These are phyloP conservation scores for Larimichthys polyactis DNA, from an alignment of 2,113 vertebrate genomes.

Conservation along the genomic window DNA sequence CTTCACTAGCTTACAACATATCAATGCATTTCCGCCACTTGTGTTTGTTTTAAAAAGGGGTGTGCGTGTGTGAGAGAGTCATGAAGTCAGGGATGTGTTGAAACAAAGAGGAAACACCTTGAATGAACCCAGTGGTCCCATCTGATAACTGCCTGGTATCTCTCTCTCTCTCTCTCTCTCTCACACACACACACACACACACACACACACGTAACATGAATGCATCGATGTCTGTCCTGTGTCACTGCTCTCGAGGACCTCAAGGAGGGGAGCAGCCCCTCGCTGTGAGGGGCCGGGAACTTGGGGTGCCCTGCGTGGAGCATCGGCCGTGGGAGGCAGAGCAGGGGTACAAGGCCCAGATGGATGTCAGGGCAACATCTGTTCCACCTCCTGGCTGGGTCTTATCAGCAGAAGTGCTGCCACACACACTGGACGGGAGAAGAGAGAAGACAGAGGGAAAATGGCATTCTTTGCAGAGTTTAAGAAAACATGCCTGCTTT, in stretches of 20 bases:
- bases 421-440: constrained; percentile 63
- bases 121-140: constrained; percentile 33
- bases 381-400: constrained; percentile 76
- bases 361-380: constrained; percentile 85
- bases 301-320: constrained; percentile 42
- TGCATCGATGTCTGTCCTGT: constrained; percentile 35
- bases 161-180: neutral
- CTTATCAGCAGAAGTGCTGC: constrained; percentile 77
- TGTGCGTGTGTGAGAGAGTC: constrained; percentile 34
- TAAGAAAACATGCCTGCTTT: constrained; percentile 79
- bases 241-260: constrained; percentile 26
- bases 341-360: constrained; percentile 77
- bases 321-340: constrained; percentile 68
- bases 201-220: neutral
- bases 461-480: constrained; percentile 76
- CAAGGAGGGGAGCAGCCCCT: constrained; percentile 1
- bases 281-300: constrained; percentile 49
- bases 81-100: constrained; percentile 46
- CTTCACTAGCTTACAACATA: constrained; percentile 48
- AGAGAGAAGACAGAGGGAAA: constrained; percentile 53
- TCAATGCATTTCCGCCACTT: constrained; percentile 30
- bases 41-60: constrained; percentile 55
- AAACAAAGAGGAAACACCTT: constrained; percentile 66
- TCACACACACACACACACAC: neutral
- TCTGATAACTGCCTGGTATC: constrained; percentile 46